Conservation (phyloP, 1,140 invertebrate genomes). For the Leptestheria dahalacensis region DNA sequence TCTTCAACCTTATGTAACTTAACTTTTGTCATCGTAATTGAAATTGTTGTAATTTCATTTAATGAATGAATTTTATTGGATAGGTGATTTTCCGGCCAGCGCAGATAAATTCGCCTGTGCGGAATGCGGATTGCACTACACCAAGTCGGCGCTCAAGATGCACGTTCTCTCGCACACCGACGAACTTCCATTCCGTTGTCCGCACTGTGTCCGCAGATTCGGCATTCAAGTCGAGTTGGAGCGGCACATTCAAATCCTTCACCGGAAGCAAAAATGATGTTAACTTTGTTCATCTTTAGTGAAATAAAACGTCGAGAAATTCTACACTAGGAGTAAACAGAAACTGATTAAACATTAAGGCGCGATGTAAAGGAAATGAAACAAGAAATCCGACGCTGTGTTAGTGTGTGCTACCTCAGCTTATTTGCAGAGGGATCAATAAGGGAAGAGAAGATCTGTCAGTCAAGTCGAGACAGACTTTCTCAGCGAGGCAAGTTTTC, state of each 20-base stretch:
- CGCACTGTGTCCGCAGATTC: constrained; percentile 25
- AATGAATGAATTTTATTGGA: too few relatives aligned
- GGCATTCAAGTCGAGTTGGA: not conserved
- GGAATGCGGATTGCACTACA: constrained; percentile 10
- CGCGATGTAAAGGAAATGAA: too few relatives aligned
- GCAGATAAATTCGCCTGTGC: constrained; percentile 6
- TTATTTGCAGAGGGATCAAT: too few relatives aligned
- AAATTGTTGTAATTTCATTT: too few relatives aligned
- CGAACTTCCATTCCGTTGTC: constrained; percentile 28
- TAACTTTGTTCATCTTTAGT: too few relatives aligned
- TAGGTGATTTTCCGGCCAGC: too few relatives aligned
- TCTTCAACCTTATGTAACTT: too few relatives aligned
- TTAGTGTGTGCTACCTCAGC: too few relatives aligned
- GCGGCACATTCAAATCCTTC: too few relatives aligned
- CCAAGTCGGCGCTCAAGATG: constrained; percentile 21
- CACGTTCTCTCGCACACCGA: constrained; percentile 29
- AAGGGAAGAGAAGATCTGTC: too few relatives aligned
- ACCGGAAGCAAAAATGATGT: too few relatives aligned
- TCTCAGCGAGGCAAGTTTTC: not conserved
- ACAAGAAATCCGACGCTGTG: not conserved
- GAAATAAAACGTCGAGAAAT: constrained; percentile 6
- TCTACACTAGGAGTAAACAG: constrained; percentile 1
- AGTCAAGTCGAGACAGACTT: not conserved
- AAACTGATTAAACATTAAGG: not conserved
- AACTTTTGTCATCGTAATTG: too few relatives aligned